These are phyloP conservation scores for Cryptotermes secundus DNA, from an alignment of 1,140 invertebrate species.

Conservation along the genomic window DNA sequence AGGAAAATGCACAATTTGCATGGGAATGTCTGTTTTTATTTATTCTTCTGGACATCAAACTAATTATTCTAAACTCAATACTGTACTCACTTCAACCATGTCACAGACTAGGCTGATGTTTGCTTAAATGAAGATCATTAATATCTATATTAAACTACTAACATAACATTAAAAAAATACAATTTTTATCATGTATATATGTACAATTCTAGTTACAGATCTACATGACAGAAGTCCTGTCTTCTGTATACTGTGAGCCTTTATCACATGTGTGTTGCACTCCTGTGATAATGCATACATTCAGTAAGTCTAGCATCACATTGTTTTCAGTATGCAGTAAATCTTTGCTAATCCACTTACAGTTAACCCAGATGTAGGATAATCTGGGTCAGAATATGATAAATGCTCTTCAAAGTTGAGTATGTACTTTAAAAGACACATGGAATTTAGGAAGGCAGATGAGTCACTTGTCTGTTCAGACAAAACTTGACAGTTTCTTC, in stretches of 20 bases:
- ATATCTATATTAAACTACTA: background rate
- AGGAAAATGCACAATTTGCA: background rate
- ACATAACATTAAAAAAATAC: background rate
- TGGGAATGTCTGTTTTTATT: background rate
- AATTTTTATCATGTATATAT: background rate
- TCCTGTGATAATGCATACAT: too few species aligned
- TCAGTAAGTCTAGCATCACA: too few species aligned
- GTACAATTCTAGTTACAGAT: background rate
- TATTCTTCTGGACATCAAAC: background rate
- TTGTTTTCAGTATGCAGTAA: too few species aligned
- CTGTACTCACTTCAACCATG: background rate
- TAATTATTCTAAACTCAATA: background rate
- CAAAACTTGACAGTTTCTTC: too few species aligned
- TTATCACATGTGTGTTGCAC: too few species aligned
- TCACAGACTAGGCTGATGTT: background rate
- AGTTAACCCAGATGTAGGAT: too few species aligned
- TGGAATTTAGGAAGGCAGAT: too few species aligned
- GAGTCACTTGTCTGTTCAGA: too few species aligned
- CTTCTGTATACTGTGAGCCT: background rate
- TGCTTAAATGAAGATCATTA: background rate
- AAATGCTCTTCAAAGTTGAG: too few species aligned
- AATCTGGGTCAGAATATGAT: too few species aligned
- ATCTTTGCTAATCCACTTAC: too few species aligned
- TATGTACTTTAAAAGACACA: too few species aligned
- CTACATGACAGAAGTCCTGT: background rate